Evolutionary conservation across 2,797 vertebrate species (phyloP), one percentile per base, ranked within the genome.

Genomic region (Phataginus tricuspis): DNA sequence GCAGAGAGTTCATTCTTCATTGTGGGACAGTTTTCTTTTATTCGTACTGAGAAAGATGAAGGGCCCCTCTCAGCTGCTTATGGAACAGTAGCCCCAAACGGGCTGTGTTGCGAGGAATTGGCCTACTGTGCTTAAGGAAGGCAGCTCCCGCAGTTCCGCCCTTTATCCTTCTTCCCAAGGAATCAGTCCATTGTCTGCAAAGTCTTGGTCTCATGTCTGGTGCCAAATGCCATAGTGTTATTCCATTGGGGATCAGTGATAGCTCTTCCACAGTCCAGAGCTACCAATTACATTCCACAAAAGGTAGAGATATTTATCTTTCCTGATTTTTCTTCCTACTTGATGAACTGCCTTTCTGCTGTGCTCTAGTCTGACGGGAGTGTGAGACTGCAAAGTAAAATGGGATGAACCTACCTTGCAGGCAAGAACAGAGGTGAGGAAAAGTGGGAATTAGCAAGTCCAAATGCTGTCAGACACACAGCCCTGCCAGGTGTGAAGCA

Each of bases 11-110:
- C 68, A 88, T 90, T 82, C 59, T 87, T 89, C 68, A 42, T 68
- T 45, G 34, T 10, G 68, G 89, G 78, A 55, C 83, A 89, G 59
- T 92, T 89, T 90, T 88, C 93, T 89, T 91, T 92, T 79, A 89
- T 78, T 85, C 51, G n/a, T 42, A 74, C 39, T 5, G 68, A 31
- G 64, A 31, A 85, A 97, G 42, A 63, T 90, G 74, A 95, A 95
- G 66, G 23, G 25, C 74, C 79, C 55, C 29, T 85, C 77, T 72
- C 84, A 72, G 83, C 96, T 86, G 64, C 61, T 83, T 39, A 39
- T 39, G 37, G 85, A 77, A 84, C 85, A 66, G 78, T n/a, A 57
- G 49, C 53, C 15, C 66, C 68, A 85, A 39, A 74, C 31, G 66
- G 92, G 39, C 34, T 57, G 64, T 39, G 29, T 45, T 37, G 31